These are phyloP conservation scores for Charaxes varanes DNA, from an alignment of 1,140 invertebrate species.

Conservation along the genomic window DNA sequence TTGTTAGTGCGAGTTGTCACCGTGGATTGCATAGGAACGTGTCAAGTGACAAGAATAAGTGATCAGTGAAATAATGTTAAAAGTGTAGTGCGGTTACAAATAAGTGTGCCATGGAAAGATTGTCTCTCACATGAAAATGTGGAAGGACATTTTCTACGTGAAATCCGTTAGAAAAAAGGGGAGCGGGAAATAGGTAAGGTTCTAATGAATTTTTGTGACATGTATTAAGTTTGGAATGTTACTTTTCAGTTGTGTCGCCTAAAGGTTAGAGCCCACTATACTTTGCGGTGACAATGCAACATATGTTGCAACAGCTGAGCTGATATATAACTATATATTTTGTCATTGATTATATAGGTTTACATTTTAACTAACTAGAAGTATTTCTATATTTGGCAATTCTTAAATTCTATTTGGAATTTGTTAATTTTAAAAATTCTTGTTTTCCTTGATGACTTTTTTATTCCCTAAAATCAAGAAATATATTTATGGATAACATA, in stretches of 20 bases:
- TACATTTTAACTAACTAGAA: too few relatives aligned
- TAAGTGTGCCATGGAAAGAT: conserved; percentile 40
- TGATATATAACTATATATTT: too few relatives aligned
- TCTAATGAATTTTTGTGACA: not conserved
- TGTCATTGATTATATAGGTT: too few relatives aligned
- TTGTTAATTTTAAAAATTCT: too few relatives aligned
- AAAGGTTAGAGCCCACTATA: not conserved
- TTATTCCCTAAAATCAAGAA: too few relatives aligned
- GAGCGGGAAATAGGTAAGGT: conserved; percentile 46
- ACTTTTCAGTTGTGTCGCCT: conserved; percentile 7
- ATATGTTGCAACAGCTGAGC: too few relatives aligned
- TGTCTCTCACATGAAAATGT: conserved; percentile 52
- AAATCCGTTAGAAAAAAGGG: conserved; percentile 68
- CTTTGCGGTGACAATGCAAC: too few relatives aligned
- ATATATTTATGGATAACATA: too few relatives aligned
- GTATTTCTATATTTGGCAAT: too few relatives aligned
- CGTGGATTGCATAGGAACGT: conserved; percentile 4
- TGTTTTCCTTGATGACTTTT: too few relatives aligned
- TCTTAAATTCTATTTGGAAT: too few relatives aligned
- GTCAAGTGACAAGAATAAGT: conserved; percentile 1
- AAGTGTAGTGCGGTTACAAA: conserved; percentile 19
- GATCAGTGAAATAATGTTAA: conserved; percentile 18
- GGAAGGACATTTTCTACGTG: conserved; percentile 52
- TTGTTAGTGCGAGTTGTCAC: too few relatives aligned
- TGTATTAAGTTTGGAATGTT: conserved; percentile 3